Base-by-base conservation (phyloP, 2,888 invertebrate species). In the Ormyrus thymus region DNA sequence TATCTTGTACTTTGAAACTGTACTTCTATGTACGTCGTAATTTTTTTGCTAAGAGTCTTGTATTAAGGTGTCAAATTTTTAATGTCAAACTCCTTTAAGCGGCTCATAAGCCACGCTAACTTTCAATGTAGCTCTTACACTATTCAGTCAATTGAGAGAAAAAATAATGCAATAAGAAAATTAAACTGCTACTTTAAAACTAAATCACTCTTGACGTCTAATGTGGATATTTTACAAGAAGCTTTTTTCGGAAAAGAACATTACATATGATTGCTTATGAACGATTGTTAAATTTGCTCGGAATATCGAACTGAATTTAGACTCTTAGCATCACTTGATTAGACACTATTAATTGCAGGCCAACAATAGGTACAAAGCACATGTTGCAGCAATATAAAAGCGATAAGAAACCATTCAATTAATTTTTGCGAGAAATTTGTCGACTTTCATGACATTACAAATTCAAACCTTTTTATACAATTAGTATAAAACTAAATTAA, bases 111-210 rank as follows among this genome's bases (percentile, higher is more conserved):
- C 15, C 77, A 46, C 46, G 11, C 65, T 71, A 71, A 62, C 61
- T 77, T 66, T 66, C 65, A 66, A 59, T 48, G 11, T 77, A 72
- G 55, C 66, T 72, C 13, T 77, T 72, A 77, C 55, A 58, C 56
- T 72, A 77, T 53, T 72, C 59, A 66, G 72, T 77, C 77, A 77
- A 77, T 72, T 77, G 59, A 72, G 45, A 58, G 51, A 69, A 61
- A 51, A 65, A 65, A 51, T 29, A 9, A 66, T 77, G 66, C 71
- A 72, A 77, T 77, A 66, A 77, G 11, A 43, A 66, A 15, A 45
- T 58, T 56, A 77, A 65, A 70, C 50, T 55, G 51, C 64, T 76
- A 29, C 45, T 64, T 74, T 71, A 71, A 53, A 66, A 59, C 53
- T 48, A 62, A 50, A 77, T 53, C 59, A 65, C 65, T 77, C 71